Conservation (phyloP, 1,140 invertebrate genomes). For the Atopsyche davidsoni region DNA sequence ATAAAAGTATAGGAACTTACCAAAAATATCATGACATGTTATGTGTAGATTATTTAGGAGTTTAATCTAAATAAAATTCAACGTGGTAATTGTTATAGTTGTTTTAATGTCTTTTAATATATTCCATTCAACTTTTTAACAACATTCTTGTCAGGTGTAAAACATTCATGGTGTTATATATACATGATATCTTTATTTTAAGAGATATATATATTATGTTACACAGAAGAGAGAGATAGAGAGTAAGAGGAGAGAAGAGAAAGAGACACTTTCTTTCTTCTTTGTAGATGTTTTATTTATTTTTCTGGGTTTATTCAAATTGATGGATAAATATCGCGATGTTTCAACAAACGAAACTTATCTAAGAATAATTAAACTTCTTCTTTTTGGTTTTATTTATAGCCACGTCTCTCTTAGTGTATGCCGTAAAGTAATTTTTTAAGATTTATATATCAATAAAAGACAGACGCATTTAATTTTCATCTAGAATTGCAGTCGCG, state of each 20-base stretch:
- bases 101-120: slow-evolving; percentile 23
- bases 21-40: too few relatives aligned
- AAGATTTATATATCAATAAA: slow-evolving; percentile 3
- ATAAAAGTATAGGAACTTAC: too few relatives aligned
- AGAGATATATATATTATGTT: slow-evolving; percentile 17
- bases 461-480: slow-evolving; percentile 5
- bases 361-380: slow-evolving; percentile 6
- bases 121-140: slow-evolving; percentile 20
- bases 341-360: slow-evolving; percentile 22
- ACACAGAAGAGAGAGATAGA: too few relatives aligned
- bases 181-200: slow-evolving; percentile 22
- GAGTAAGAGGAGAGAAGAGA: too few relatives aligned
- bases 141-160: slow-evolving; percentile 21
- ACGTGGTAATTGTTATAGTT: slow-evolving; percentile 14
- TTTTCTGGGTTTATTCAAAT: slow-evolving; percentile 11
- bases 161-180: slow-evolving; percentile 22
- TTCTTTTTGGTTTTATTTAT: slow-evolving; percentile 3
- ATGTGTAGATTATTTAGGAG: too few relatives aligned
- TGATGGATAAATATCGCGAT: slow-evolving; percentile 5
- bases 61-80: slow-evolving; percentile 15
- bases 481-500: slow-evolving; percentile 8
- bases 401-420: not conserved
- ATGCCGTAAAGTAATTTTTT: slow-evolving; percentile 1
- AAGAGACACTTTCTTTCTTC: slow-evolving; percentile 11
- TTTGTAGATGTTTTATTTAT: slow-evolving; percentile 10